Evolutionary conservation across 2,113 vertebrate species (phyloP), one percentile per base, ranked within the genome.

Genomic region (Tragelaphus scriptus): DNA sequence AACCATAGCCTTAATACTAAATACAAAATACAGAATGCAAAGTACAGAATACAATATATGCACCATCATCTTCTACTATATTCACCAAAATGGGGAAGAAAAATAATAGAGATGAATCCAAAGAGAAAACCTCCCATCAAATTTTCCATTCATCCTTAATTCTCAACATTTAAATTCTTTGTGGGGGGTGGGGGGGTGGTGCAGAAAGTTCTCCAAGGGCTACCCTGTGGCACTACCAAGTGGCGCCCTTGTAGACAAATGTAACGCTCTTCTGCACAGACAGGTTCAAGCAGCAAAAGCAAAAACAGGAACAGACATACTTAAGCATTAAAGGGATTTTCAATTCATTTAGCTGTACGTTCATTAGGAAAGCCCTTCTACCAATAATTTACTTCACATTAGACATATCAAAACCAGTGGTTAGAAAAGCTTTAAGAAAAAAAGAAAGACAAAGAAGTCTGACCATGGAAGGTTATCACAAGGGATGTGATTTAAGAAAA

Each of bases 351-450:
- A 51, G 19, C 61, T 25, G 11, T 15, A 11, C 1, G 36, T 5
- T 47, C 32, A 85, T 4, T 59, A 28, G 68, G 32, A 82, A 93
- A 89, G 55, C 15, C 90, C 96, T 88, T 86, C 49, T 19, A 65
- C 10, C 49, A 68, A 26, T 49, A 84, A 77, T 10, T 81, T 47
- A 49, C n/a, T 44, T 68, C 19, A 89, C 26, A 61, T 21, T 56
- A 53, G 16, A 88, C 7, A 17, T n/a, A 47, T 16, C n/a, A 49
- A 56, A 77, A 61, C 21, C 77, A 71, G 2, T 55, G 23, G 65
- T 6, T 8, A 94, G 59, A 71, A 77, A 82, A 90, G 30, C 15
- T 77, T 90, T 85, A 82, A n/a, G 49, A 26, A 71, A 85, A 94
- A 91, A 32, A 21, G 25, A 93, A 36, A 13, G 47, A 21, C 32